Evolutionary conservation across 2,113 vertebrate species (phyloP), one percentile per base, ranked within the genome.

Genomic region (Cyphomyrus discorhynchus): DNA sequence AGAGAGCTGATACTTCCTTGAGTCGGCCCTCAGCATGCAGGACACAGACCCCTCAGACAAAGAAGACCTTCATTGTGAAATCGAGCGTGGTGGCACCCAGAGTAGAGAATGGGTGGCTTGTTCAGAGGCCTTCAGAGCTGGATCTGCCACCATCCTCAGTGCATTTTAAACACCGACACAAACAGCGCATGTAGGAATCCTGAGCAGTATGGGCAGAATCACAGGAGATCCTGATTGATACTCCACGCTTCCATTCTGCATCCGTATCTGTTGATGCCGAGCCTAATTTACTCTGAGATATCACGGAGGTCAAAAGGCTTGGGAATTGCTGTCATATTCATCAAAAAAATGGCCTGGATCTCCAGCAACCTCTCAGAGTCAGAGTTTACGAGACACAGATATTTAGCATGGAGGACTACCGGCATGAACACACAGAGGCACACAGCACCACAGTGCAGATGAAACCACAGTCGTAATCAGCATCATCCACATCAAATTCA

Each of bases 1-100:
- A 89, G 89, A 24, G 66, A 90, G 88, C 56, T 85, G 88, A 77
- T 89, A 45, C 74, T 92, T 92, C 89, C 91, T 86, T 84, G 11
- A 31, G 56, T 15, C 11, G 10, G 39, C 21, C 52, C 45, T 58
- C 77, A 15, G 77, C 35, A n/a, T 62, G 80, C 42, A 89, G 70
- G n/a, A 86, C 56, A 46, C 35, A 62, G 52, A 77, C 27, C 52
- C 42, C 58, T 27, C 15, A 53, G 21, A 88, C 87, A 66, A 88
- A 87, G 85, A 47, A 70, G 39, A 53, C 19, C 84, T 90, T 45
- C 62, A 49, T 66, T 39, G 62, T 56, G n/a, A 87, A 86, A 45
- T 24, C 50, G 66, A 87, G 58, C 24, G 47, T 87, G 89, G 77
- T 19, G 42, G 47, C 13, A 24, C 15, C 21, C 46, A 17, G 21